Percentiles rank a stretch among this genome's conserved stretches.
Evolutionary conservation across 2,888 invertebrate species (phyloP).

Genomic region (Scaptodrosophila latifasciaeformis): DNA sequence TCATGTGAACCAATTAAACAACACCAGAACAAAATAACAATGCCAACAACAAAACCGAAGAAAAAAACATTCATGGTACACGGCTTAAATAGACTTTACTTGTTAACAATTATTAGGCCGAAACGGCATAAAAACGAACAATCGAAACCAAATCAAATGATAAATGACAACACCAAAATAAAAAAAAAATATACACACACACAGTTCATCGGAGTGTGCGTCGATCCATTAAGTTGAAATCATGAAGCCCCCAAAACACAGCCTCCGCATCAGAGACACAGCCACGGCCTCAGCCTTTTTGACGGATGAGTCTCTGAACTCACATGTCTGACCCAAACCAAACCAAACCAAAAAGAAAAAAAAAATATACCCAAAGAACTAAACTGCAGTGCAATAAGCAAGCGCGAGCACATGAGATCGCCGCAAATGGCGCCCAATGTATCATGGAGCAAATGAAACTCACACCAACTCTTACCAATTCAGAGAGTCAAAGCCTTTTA

Average conservation of each 20-base stretch:
- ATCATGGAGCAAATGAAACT: conserved; percentile 57
- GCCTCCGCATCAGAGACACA: too few relatives aligned
- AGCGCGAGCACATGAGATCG: conserved; percentile 6
- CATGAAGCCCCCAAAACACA: conserved; percentile 40
- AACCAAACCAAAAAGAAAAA: too few relatives aligned
- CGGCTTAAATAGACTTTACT: conserved; percentile 71
- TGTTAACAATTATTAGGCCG: conserved; percentile 70
- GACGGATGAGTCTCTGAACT: conserved; percentile 74
- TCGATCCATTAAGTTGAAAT: conserved; percentile 57
- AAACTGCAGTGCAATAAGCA: too few relatives aligned
- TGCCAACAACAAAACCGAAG: conserved; percentile 22
- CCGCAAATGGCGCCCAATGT: conserved; percentile 42
- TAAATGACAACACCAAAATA: conserved; percentile 70
- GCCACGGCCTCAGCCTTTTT: too few relatives aligned
- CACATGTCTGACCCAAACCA: conserved; percentile 71
- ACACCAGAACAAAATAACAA: conserved; percentile 29
- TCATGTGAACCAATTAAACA: conserved; percentile 69
- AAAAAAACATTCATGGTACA: conserved; percentile 43
- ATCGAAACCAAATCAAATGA: conserved; percentile 71
- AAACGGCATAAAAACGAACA: conserved; percentile 38
- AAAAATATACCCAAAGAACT: too few relatives aligned
- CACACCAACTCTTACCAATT: conserved; percentile 53
- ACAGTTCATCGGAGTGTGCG: conserved; percentile 11
- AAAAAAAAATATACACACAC: conserved; percentile 51
- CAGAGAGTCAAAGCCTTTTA: too few relatives aligned